Conservation (phyloP, 2,888 invertebrate species). For the Caenorhabditis sinica region DNA sequence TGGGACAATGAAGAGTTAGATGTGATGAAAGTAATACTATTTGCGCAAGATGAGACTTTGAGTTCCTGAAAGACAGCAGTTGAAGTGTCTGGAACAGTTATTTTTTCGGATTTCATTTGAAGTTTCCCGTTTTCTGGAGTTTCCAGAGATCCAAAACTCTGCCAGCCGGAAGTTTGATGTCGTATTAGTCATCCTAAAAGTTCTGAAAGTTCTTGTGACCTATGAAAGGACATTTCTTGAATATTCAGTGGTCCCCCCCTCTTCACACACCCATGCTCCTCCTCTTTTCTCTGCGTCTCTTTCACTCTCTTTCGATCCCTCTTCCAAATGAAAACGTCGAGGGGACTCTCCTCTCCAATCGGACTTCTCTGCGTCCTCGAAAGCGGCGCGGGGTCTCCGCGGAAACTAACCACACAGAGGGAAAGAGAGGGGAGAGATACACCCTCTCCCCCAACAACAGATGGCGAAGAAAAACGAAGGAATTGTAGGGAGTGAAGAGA, state of each 20-base stretch:
- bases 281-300: neutral
- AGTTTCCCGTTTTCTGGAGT: too few relatives aligned
- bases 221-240: slow-evolving; percentile 1
- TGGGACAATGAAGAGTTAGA: too few relatives aligned
- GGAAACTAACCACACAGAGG: slow-evolving; percentile 39
- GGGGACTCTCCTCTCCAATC: slow-evolving; percentile 1
- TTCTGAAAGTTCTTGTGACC: slow-evolving; percentile 7
- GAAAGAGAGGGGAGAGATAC: neutral
- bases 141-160: neutral
- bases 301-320: slow-evolving; percentile 1
- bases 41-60: too few relatives aligned
- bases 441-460: slow-evolving; percentile 31
- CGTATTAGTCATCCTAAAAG: neutral
- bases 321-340: slow-evolving; percentile 3
- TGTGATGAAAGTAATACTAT: too few relatives aligned
- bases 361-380: slow-evolving; percentile 33
- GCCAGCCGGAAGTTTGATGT: neutral
- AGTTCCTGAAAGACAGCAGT: too few relatives aligned
- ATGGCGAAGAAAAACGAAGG: slow-evolving; percentile 16
- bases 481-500: slow-evolving; percentile 5
- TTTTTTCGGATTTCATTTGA: too few relatives aligned
- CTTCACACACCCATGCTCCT: neutral
- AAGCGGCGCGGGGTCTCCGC: slow-evolving; percentile 47
- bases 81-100: too few relatives aligned
- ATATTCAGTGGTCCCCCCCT: slow-evolving; percentile 2